Base-by-base conservation (phyloP, 1,140 invertebrate genomes). In the Ladona fulva region DNA sequence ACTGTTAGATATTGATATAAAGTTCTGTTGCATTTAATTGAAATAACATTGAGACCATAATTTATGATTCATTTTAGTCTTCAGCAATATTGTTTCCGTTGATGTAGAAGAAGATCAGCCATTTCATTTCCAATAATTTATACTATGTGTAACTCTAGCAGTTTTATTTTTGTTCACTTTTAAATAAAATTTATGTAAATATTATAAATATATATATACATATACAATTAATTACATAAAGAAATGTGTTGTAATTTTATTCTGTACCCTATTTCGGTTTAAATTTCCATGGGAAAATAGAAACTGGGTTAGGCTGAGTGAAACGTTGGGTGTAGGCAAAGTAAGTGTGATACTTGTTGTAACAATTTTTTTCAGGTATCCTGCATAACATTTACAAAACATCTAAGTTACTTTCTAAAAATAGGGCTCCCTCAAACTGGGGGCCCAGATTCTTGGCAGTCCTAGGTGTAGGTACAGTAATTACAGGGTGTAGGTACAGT, bases 131-230 rank as follows among this genome's bases (percentile, higher is more conserved):
- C 52, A 66, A 66, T 66, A 66, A 66, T 66, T 66, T 66, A 66
- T 66, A 66, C 52, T 66, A 12, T 66, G n/a, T 66, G 52, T 66
- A 66, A 19, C 52, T 19, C n/a, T 66, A 66, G 52, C 52, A 66
- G n/a, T 19, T 66, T 66, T 66, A 66, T 66, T 66, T 66, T 66
- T 66, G 14, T 16, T 66, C n/a, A 19, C 14, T 22, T 66, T 66
- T 66, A 66, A 66, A 66, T 19, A 66, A 66, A 66, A 22, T 66
- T 66, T 66, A 66, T 66, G 52, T 66, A 66, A 66, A 66, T 66
- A 66, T 66, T 66, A 66, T 66, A 66, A 66, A 66, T 66, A 66
- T 66, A 66, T 66, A 52, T 52, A 66, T 22, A 66, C 3, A 19
- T 16, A 66, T 16, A 22, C 52, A 66, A 19, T 66, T 19, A 16